These are phyloP conservation scores for Nephrotoma flavescens DNA, from an alignment of 2,888 invertebrate genomes.

Conservation along the genomic window DNA sequence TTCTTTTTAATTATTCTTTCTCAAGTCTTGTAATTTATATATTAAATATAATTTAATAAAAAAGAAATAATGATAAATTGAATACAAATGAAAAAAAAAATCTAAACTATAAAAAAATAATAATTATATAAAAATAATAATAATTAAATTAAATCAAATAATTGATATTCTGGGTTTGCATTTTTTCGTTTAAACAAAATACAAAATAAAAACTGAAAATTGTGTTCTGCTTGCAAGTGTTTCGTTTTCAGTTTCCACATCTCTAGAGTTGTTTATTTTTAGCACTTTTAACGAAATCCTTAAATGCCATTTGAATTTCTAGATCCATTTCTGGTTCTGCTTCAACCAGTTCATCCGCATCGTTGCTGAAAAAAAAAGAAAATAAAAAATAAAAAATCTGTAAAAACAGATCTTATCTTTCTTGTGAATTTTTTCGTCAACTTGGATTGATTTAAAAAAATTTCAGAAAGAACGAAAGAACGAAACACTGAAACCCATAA, in stretches of 20 bases:
- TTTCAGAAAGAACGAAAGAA: too few species aligned
- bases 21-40: neutral
- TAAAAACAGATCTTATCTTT: too few species aligned
- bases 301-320: slow-evolving; percentile 42
- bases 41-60: neutral
- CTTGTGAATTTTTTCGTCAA: too few species aligned
- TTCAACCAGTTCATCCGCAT: slow-evolving; percentile 34
- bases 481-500: neutral
- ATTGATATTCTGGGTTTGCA: neutral
- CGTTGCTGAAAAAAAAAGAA: slow-evolving; percentile 21
- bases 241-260: neutral
- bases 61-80: neutral
- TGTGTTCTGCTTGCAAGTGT: neutral
- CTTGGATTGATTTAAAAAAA: too few species aligned
- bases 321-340: slow-evolving; percentile 45
- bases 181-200: neutral
- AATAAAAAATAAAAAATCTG: slow-evolving; percentile 5
- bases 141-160: neutral
- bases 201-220: neutral
- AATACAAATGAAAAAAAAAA: neutral
- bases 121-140: neutral
- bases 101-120: neutral
- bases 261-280: neutral
- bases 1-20: neutral
- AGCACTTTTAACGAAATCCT: slow-evolving; percentile 33